phyloP scores from a whole-genome alignment of 1,140 invertebrate species.

The Drosophila auraria region DNA sequence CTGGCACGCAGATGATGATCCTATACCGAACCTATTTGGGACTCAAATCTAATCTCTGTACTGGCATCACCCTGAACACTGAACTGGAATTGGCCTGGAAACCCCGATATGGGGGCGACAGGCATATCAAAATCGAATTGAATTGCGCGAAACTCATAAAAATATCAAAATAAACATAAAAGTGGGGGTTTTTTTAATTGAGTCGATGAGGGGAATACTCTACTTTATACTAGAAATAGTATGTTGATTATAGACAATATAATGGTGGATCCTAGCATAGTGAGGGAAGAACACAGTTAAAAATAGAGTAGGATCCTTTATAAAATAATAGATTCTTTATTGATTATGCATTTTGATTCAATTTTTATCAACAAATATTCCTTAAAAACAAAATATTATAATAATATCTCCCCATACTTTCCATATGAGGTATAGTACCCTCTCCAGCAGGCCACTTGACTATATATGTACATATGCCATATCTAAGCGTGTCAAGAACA shows the following conservation, averaged over 20 bases:
- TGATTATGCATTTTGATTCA: too few relatives aligned
- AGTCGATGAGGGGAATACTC: slow-evolving; percentile 21
- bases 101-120: slow-evolving; percentile 59
- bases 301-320: too few relatives aligned
- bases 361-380: too few relatives aligned
- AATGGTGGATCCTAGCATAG: background rate
- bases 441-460: slow-evolving; percentile 3
- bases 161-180: slow-evolving; percentile 32
- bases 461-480: slow-evolving; percentile 39
- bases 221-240: background rate
- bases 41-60: slow-evolving; percentile 43
- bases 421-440: background rate
- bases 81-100: slow-evolving; percentile 35
- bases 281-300: too few relatives aligned
- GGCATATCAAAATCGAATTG: slow-evolving; percentile 70
- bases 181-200: background rate
- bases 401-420: too few relatives aligned
- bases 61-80: slow-evolving; percentile 29
- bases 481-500: slow-evolving; percentile 82
- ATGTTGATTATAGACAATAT: too few relatives aligned
- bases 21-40: slow-evolving; percentile 25
- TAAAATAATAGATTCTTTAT: too few relatives aligned
- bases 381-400: too few relatives aligned
- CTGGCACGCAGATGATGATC: slow-evolving; percentile 67
- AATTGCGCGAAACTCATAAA: slow-evolving; percentile 72